phyloP scores from a whole-genome alignment of 2,888 invertebrate genomes.

The Eudemis profundana region DNA sequence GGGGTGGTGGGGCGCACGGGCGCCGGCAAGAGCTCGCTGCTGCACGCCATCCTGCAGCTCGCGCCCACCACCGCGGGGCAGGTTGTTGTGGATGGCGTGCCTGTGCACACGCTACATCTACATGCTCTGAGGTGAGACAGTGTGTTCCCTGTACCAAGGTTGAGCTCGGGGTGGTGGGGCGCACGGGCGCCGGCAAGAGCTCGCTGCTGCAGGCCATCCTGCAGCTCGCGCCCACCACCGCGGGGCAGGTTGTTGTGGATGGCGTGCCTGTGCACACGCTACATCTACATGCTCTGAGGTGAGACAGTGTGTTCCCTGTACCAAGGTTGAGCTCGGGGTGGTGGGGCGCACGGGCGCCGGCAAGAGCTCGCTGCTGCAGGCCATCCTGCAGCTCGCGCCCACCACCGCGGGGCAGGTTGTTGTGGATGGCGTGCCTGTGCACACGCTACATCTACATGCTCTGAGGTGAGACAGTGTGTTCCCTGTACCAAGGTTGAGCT shows the following conservation, averaged over 20 bases:
- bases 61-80: conserved; percentile 89
- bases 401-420: conserved; percentile 88
- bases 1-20: conserved; percentile 97
- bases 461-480: conserved; percentile 88
- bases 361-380: conserved; percentile 93
- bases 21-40: conserved; percentile 96
- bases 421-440: conserved; percentile 93
- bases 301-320: conserved; percentile 47
- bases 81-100: conserved; percentile 92
- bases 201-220: conserved; percentile 90
- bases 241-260: conserved; percentile 92
- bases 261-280: conserved; percentile 91
- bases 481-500: conserved; percentile 91
- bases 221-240: conserved; percentile 89
- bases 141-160: conserved; percentile 86
- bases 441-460: conserved; percentile 88
- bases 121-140: conserved; percentile 88
- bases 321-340: conserved; percentile 95
- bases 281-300: conserved; percentile 90
- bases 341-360: conserved; percentile 97
- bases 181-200: conserved; percentile 97
- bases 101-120: conserved; percentile 89
- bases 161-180: conserved; percentile 95
- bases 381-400: conserved; percentile 89
- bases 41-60: conserved; percentile 88